Conservation (phyloP, 2,888 invertebrate genomes). For the Polymixis flavicincta region DNA sequence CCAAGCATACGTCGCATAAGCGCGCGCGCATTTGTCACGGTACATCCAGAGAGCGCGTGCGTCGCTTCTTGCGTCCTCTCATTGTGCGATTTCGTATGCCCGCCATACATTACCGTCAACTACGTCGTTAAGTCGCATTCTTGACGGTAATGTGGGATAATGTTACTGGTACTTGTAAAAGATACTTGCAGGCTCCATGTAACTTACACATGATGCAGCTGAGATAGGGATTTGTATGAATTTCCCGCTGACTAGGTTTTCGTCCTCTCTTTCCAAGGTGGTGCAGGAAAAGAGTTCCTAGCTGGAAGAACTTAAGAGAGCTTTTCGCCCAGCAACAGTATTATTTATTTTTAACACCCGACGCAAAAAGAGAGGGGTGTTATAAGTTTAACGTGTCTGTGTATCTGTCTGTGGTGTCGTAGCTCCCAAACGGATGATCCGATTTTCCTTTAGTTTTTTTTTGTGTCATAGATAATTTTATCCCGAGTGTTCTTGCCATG, state of each 20-base stretch:
- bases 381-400: too few species aligned
- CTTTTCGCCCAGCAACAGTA: neutral
- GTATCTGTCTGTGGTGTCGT: too few species aligned
- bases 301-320: neutral
- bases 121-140: constrained; percentile 74
- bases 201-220: neutral
- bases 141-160: constrained; percentile 35
- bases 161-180: constrained; percentile 13
- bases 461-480: too few species aligned
- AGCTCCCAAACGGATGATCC: too few species aligned
- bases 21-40: constrained; percentile 65
- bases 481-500: too few species aligned
- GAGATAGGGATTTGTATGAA: neutral
- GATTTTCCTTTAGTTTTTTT: too few species aligned
- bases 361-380: too few species aligned
- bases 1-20: constrained; percentile 53
- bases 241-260: neutral
- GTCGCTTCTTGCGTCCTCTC: constrained; percentile 70
- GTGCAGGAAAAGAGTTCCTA: neutral
- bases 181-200: neutral
- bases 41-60: constrained; percentile 68
- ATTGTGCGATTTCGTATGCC: constrained; percentile 85
- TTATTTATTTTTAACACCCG: neutral
- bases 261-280: neutral
- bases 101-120: constrained; percentile 81